Base-by-base conservation (phyloP, 2,888 invertebrate species). In the Copidosoma aretas region DNA sequence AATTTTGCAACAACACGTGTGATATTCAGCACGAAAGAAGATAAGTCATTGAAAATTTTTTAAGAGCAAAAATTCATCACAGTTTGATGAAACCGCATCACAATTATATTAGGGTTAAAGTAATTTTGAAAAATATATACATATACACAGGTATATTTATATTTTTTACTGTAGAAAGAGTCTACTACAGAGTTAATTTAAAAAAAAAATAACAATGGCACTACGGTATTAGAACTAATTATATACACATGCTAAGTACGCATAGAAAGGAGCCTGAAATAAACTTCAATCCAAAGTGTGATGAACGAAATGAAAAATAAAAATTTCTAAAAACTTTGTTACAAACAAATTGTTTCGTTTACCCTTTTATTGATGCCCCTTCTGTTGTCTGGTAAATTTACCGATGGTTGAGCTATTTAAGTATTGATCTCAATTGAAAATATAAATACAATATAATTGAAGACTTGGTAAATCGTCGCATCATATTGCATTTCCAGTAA, bases 261-360 rank as follows among this genome's bases (percentile, higher is more conserved):
- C 60, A 54, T 68, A 60, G n/a, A 54, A 21, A 63, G 54, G 59
- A 32, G 32, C 32, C 8, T 51, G 54, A 60, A 58, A 17, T 39
- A 41, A 52, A 62, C 43, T 12, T 60, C 49, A 21, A 63, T 64
- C 63, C 22, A 41, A 60, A 64, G 67, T 71, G 72, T 72, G 73
- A 73, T 73, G 70, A 71, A 76, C 64, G 69, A 72, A 68, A 25
- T 53, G 41, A 78, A 17, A 46, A 46, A 15, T 77, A 78, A 78
- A 78, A 78, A 71, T 78, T 77, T 77, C 75, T 76, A 73, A 73
- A 74, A 70, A 67, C 74, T 78, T 78, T 73, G 74, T 74, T 75
- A 74, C 62, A 53, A 19, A 51, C 62, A 63, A 14, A 46, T 32
- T 43, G 12, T 62, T 10, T 1, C 25, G 32, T 53, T 14, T 19